Evolutionary conservation across 2,797 vertebrate genomes (phyloP).

Genomic region (Decapterus maruadsi): DNA sequence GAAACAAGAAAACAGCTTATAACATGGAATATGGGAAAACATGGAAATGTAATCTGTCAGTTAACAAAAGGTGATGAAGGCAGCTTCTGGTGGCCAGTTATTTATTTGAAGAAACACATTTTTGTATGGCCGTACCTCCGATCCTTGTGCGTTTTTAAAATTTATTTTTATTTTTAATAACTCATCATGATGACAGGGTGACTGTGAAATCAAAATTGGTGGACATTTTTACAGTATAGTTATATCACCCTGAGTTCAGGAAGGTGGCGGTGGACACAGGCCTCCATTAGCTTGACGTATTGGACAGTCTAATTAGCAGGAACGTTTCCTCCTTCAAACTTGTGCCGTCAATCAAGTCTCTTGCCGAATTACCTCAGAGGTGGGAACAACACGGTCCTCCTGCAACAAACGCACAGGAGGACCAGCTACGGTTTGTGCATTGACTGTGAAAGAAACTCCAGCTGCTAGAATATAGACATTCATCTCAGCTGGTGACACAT

Average conservation of each 20-base stretch:
- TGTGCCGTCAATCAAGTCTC: background rate
- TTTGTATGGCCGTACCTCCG: too few relatives aligned
- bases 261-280: background rate
- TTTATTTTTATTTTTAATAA: too few relatives aligned
- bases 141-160: background rate
- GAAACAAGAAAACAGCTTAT: too few relatives aligned
- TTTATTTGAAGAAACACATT: background rate
- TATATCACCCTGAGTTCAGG: background rate
- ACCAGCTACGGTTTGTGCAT: background rate
- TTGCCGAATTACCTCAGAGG: background rate
- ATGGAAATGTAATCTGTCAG: too few relatives aligned
- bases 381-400: background rate
- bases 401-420: background rate
- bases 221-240: background rate
- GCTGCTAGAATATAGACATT: background rate
- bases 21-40: too few relatives aligned
- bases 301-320: background rate
- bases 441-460: background rate
- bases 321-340: background rate
- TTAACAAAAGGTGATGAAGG: too few relatives aligned
- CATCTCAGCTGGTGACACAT: background rate
- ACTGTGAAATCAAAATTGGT: background rate
- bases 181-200: background rate
- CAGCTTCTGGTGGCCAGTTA: too few relatives aligned
- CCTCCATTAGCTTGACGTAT: slow-evolving; percentile 2